Evolutionary conservation across 2,888 invertebrate species (phyloP).

Genomic region (Trypoxylon attenuatum): DNA sequence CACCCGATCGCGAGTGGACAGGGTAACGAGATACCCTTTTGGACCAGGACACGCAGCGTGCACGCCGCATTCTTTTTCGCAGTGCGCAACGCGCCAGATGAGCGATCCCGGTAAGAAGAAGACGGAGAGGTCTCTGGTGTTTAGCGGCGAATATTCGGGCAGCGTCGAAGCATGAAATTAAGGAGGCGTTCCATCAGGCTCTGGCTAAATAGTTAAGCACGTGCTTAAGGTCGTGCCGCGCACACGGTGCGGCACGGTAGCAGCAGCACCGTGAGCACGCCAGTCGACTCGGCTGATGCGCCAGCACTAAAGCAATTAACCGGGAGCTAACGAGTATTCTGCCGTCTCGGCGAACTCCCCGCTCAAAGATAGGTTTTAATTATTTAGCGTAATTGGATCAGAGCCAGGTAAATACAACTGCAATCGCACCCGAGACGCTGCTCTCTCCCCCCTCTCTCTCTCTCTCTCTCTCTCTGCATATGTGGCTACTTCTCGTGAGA

Average conservation of each 20-base stretch:
- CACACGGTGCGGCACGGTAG: no score
- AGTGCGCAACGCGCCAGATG: no score
- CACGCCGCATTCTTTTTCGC: no score
- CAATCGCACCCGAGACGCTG: not conserved
- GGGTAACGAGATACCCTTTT: slow-evolving; percentile 6
- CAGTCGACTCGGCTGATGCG: slow-evolving; percentile 17
- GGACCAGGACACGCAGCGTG: no score
- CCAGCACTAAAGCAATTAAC: slow-evolving; percentile 46
- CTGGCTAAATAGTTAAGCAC: slow-evolving; percentile 39
- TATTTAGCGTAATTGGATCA: slow-evolving; percentile 47
- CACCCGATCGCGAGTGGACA: not conserved
- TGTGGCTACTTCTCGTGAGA: no score
- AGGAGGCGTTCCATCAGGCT: slow-evolving; percentile 43
- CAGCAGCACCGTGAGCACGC: no score
- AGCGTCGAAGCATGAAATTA: slow-evolving; percentile 53
- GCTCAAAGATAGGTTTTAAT: slow-evolving; percentile 41
- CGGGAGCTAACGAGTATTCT: slow-evolving; percentile 44
- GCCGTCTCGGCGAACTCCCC: slow-evolving; percentile 32
- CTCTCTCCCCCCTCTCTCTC: not conserved
- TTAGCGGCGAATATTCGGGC: slow-evolving; percentile 44
- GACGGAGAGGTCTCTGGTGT: not conserved
- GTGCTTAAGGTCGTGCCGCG: slow-evolving; percentile 22
- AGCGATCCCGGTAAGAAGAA: no score
- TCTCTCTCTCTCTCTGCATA: no score
- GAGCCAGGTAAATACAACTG: slow-evolving; percentile 1